Evolutionary conservation across 2,888 invertebrate genomes (phyloP).

Genomic region (Nomada hirtipes): DNA sequence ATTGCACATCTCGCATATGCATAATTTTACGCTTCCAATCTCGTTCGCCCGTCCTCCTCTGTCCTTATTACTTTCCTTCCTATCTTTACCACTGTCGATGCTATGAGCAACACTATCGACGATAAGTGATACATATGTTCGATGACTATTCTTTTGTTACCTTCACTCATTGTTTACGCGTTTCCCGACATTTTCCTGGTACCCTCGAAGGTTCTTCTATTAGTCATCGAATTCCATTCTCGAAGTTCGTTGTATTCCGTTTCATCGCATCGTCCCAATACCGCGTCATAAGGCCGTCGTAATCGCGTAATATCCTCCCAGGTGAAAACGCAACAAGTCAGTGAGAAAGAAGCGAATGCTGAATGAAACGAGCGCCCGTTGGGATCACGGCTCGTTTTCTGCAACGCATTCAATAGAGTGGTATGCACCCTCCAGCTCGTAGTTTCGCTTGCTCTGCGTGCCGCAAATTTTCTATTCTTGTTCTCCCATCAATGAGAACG

Average conservation of each 20-base stretch:
- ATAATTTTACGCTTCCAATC: constrained; percentile 14
- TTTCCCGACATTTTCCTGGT: neutral
- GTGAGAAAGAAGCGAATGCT: constrained; percentile 60
- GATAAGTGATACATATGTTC: neutral
- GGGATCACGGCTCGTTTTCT: constrained; percentile 69
- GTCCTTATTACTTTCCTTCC: neutral
- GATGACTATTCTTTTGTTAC: neutral
- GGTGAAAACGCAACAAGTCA: constrained; percentile 46
- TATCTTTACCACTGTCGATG: neutral
- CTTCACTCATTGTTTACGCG: neutral
- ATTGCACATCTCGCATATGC: constrained; percentile 35
- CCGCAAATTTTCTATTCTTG: constrained; percentile 43
- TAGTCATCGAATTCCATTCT: constrained; percentile 37
- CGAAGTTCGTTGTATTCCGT: constrained; percentile 29
- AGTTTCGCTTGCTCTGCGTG: constrained; percentile 25
- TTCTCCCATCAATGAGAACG: constrained; percentile 65
- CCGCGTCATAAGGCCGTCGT: constrained; percentile 11
- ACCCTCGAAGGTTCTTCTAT: neutral
- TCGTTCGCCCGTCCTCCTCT: constrained; percentile 20
- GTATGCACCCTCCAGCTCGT: constrained; percentile 22
- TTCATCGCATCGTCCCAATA: constrained; percentile 9
- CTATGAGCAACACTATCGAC: neutral
- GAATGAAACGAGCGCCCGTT: constrained; percentile 66
- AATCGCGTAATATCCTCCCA: constrained; percentile 56
- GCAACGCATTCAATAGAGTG: constrained; percentile 58